Base-by-base conservation (phyloP, 2,797 vertebrate genomes). In the Bufotes viridis region DNA sequence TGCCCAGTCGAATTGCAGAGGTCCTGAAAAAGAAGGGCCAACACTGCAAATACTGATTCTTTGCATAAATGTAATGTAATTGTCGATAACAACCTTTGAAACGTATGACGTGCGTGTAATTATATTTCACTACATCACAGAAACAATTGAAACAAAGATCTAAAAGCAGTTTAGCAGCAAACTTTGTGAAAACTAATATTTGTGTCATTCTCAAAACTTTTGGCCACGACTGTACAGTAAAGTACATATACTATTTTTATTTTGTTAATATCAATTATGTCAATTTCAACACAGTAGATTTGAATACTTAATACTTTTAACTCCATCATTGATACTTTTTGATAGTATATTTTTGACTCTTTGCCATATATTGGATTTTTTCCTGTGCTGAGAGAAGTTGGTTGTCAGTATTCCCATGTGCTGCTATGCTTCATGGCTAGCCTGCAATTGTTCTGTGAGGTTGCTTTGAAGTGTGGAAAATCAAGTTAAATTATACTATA, bases 401-500 rank as follows among this genome's bases (percentile, higher is more conserved):
- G 87, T 87, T 76, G 90, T 94, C 94, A 95, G 91, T 94, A 95
- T 93, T 95, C 94, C 95, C 94, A 95, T 93, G 94, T 95, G 94
- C 92, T 91, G 1, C 90, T 92, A 94, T 95, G 93, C 93, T 93
- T 91, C 92, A 91, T 91, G 90, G 91, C 70, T 93, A 86, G 90
- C 93, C 95, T 95, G 94, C 95, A 93, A 94, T 92, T 92, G 94
- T 95, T 94, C 90, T 93, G 93, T 90, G 87, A 86, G 55, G 84
- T 93, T 93, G 91, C 93, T 95, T 93, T 95, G 93, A 95, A 94
- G 92, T 94, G 90, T 93, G 92, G 94, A 93, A 92, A 93, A 92
- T 93, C 42, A 14, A 83, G 78, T 91, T 92, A 90, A 91, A 90
- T 84, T 89, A 86, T 42, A 15, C 90, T 89, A 84, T 29, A 90